Evolutionary conservation across 2,797 vertebrate genomes (phyloP).

Genomic region (Enteromius anoplus): DNA sequence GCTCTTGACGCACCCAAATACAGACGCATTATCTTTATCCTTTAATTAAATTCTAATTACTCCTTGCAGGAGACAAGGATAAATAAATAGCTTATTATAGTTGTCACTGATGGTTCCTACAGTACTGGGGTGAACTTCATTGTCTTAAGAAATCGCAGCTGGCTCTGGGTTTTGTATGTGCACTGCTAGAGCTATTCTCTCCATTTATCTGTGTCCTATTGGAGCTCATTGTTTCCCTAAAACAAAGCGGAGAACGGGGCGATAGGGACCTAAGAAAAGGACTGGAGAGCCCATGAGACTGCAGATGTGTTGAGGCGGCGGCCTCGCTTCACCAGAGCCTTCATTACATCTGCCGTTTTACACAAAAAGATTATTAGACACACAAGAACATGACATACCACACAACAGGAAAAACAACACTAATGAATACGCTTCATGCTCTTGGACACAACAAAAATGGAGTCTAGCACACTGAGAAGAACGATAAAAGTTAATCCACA

Average conservation of each 20-base stretch:
- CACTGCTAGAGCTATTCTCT: slow-evolving; percentile 18
- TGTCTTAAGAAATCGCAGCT: slow-evolving; percentile 28
- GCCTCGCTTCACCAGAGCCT: slow-evolving; percentile 35
- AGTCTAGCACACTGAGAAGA: background rate
- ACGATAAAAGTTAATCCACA: slow-evolving; percentile 5
- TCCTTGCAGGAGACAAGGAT: slow-evolving; percentile 14
- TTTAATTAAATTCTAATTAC: slow-evolving; percentile 41
- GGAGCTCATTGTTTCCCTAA: slow-evolving; percentile 34
- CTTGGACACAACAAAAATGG: background rate
- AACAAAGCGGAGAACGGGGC: slow-evolving; percentile 15
- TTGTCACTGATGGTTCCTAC: slow-evolving; percentile 25
- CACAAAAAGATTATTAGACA: slow-evolving; percentile 29
- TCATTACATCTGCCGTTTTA: slow-evolving; percentile 27
- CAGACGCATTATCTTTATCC: slow-evolving; percentile 30
- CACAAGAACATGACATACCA: background rate
- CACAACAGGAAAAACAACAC: slow-evolving; percentile 2
- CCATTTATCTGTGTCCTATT: slow-evolving; percentile 4
- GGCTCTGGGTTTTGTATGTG: slow-evolving; percentile 29
- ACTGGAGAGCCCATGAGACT: background rate
- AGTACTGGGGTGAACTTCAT: slow-evolving; percentile 19
- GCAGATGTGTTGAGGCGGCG: slow-evolving; percentile 29
- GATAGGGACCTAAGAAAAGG: slow-evolving; percentile 2
- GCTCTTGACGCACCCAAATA: slow-evolving; percentile 28
- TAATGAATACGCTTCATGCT: slow-evolving; percentile 8
- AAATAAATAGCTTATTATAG: slow-evolving; percentile 11